Conservation (phyloP, 2,888 invertebrate species). For the Acleris holmiana region DNA sequence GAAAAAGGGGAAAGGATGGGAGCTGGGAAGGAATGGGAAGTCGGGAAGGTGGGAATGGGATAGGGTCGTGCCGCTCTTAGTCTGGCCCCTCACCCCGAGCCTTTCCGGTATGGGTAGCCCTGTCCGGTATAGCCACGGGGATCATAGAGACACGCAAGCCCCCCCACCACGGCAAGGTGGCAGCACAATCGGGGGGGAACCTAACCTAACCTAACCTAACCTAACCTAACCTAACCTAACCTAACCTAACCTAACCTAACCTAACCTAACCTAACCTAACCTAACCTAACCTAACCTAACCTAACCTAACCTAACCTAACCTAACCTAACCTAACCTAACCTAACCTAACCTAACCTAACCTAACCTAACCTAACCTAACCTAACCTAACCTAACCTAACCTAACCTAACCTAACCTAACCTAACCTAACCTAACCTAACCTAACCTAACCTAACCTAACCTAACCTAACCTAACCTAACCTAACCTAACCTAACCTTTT, state of each 20-base stretch:
- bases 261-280: conserved; percentile 41
- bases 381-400: conserved; percentile 40
- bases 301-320: conserved; percentile 39
- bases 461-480: conserved; percentile 38
- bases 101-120: too few relatives aligned
- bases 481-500: conserved; percentile 38
- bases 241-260: conserved; percentile 44
- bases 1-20: too few relatives aligned
- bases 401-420: conserved; percentile 39
- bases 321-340: conserved; percentile 38
- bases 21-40: too few relatives aligned
- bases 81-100: too few relatives aligned
- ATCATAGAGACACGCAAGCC: too few relatives aligned
- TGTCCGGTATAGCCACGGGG: too few relatives aligned
- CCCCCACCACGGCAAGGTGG: too few relatives aligned
- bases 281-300: conserved; percentile 40
- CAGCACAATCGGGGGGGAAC: too few relatives aligned
- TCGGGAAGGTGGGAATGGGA: too few relatives aligned
- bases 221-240: conserved; percentile 40
- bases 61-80: too few relatives aligned
- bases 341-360: conserved; percentile 38
- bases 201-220: too few relatives aligned
- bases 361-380: conserved; percentile 41
- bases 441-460: conserved; percentile 38
- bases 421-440: conserved; percentile 39